These are phyloP conservation scores for Archilochus colubris DNA, from an alignment of 2,113 vertebrate genomes.

Conservation along the genomic window DNA sequence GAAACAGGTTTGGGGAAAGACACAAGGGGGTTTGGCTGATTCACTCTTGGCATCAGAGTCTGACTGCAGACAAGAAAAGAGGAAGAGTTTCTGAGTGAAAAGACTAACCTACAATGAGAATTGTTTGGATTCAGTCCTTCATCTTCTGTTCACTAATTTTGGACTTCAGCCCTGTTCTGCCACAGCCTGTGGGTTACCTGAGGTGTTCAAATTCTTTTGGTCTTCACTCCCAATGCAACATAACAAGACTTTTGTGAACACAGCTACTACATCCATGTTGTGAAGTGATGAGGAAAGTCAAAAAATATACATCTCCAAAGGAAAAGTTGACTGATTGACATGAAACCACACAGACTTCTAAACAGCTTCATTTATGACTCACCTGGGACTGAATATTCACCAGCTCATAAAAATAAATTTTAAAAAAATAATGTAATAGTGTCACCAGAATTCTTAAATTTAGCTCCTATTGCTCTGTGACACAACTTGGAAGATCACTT, in stretches of 20 bases:
- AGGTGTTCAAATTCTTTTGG: not conserved
- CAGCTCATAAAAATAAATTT: not conserved
- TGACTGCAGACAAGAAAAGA: not conserved
- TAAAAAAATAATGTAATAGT: not conserved
- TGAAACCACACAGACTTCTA: not conserved
- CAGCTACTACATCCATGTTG: not conserved
- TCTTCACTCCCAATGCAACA: not conserved
- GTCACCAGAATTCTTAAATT: not conserved
- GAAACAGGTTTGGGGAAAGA: not conserved
- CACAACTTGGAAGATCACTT: not conserved
- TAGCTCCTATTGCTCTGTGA: not conserved
- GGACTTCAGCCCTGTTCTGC: not conserved
- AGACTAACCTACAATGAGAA: not conserved
- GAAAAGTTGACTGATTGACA: not conserved
- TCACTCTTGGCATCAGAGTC: not conserved
- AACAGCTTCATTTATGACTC: not conserved
- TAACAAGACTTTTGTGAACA: not conserved
- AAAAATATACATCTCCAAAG: not conserved
- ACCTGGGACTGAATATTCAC: not conserved
- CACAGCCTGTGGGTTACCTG: not conserved
- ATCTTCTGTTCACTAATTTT: not conserved
- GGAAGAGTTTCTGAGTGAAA: not conserved
- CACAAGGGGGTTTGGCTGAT: not conserved
- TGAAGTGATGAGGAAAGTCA: not conserved
- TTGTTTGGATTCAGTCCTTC: not conserved